These are phyloP conservation scores for Cynopterus sphinx DNA, from an alignment of 2,797 vertebrate species.

Conservation along the genomic window DNA sequence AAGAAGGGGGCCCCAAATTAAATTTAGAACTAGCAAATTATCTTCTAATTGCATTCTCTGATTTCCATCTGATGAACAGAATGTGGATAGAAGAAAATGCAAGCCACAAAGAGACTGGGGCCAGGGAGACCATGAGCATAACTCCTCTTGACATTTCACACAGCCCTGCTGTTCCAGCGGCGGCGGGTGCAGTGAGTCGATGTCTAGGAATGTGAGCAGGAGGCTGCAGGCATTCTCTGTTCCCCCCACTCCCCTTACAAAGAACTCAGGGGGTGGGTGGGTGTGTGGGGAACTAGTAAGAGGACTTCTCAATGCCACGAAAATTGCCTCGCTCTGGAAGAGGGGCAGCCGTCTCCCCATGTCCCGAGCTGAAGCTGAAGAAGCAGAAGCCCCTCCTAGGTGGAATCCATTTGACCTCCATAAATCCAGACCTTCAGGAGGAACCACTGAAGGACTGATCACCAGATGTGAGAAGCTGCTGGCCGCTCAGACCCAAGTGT, in stretches of 20 bases:
- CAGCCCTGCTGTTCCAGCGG: conserved; percentile 81
- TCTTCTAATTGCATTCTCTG: conserved; percentile 68
- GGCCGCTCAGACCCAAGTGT: conserved; percentile 73
- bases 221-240: conserved; percentile 65
- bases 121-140: conserved; percentile 72
- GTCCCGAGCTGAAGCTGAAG: not conserved
- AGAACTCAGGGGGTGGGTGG: conserved; percentile 51
- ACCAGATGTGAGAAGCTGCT: conserved; percentile 75
- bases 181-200: conserved; percentile 82
- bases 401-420: conserved; percentile 71
- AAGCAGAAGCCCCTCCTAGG: conserved; percentile 45
- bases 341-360: not conserved
- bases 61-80: conserved; percentile 67
- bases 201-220: conserved; percentile 85
- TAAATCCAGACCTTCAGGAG: conserved; percentile 76
- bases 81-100: conserved; percentile 46
- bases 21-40: conserved; percentile 73
- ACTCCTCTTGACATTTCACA: conserved; percentile 85
- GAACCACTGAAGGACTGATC: conserved; percentile 76
- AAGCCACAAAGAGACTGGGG: conserved; percentile 64
- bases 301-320: conserved; percentile 20
- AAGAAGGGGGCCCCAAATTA: conserved; percentile 52
- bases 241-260: conserved; percentile 57
- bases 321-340: conserved; percentile 59
- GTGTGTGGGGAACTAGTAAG: not conserved